Conservation (phyloP, 2,888 invertebrate genomes). For the Eupithecia abbreviata region DNA sequence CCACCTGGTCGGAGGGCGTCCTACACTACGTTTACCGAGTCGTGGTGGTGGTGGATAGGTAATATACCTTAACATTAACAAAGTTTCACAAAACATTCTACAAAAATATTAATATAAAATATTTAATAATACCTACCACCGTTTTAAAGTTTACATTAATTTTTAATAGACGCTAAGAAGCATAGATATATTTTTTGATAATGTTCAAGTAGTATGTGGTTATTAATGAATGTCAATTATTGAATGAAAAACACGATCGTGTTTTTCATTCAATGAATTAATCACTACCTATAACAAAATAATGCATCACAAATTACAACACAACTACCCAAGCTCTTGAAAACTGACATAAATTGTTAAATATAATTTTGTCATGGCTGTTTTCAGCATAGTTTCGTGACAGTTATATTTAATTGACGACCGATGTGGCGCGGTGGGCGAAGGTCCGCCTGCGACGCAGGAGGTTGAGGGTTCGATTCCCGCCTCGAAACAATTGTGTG, state of each 20-base stretch:
- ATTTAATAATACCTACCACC: no score
- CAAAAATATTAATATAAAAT: not conserved
- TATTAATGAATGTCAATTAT: not conserved
- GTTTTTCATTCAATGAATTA: not conserved
- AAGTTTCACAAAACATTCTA: not conserved
- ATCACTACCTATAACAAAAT: not conserved
- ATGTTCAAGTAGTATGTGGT: not conserved
- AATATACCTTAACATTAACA: not conserved
- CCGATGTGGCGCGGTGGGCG: no score
- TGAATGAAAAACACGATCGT: not conserved
- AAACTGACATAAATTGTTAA: not conserved
- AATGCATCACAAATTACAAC: not conserved
- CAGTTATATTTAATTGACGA: no score
- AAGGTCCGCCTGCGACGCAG: no score
- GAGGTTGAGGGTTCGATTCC: no score
- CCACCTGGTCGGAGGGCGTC: no score
- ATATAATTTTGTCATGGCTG: not conserved
- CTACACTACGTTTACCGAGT: no score
- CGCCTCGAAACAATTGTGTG: no score
- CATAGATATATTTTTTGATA: not conserved
- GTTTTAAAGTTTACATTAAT: conserved; percentile 1
- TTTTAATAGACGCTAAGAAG: not conserved
- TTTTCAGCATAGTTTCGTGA: not conserved
- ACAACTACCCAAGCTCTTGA: not conserved
- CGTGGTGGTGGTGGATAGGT: no score